A percentile compares a stretch with the other conserved stretches of the same genome.
Evolutionary conservation across 1,140 invertebrate genomes (phyloP).

Genomic region (Copidosoma floridanum): DNA sequence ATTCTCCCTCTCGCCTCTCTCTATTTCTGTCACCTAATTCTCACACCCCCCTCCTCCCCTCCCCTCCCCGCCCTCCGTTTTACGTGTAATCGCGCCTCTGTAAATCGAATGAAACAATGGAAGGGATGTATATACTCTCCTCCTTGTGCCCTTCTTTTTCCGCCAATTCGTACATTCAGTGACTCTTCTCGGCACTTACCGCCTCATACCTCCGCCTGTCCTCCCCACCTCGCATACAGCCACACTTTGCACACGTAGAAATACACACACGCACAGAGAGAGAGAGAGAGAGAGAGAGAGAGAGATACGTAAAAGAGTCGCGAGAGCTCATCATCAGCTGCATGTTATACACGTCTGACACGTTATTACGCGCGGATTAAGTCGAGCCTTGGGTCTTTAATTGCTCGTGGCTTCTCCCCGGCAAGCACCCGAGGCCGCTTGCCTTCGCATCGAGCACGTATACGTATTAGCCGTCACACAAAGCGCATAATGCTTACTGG

Average conservation of each 20-base stretch:
- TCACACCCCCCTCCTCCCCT: too few relatives aligned
- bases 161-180: too few relatives aligned
- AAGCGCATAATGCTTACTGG: too few relatives aligned
- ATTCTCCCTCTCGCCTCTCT: conserved; percentile 15
- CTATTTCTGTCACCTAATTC: conserved; percentile 7
- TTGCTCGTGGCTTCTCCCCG: conserved; percentile 31
- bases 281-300: too few relatives aligned
- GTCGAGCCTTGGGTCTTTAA: conserved; percentile 33
- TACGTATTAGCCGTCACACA: too few relatives aligned
- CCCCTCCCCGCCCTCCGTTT: conserved; percentile 14
- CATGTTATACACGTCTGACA: conserved; percentile 32
- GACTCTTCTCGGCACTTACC: conserved; percentile 22
- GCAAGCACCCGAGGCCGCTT: not conserved
- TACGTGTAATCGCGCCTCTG: conserved; percentile 35
- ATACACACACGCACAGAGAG: not conserved
- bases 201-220: conserved; percentile 39
- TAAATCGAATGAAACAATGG: conserved; percentile 55
- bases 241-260: conserved; percentile 14
- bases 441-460: not conserved
- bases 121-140: too few relatives aligned
- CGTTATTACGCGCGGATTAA: conserved; percentile 42
- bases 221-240: conserved; percentile 33
- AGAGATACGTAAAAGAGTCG: too few relatives aligned
- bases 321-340: conserved; percentile 32
- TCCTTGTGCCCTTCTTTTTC: too few relatives aligned